A percentile compares a stretch with the other conserved stretches of the same genome.
These are phyloP conservation scores for Otis tarda DNA, from an alignment of 2,113 vertebrate genomes.

Conservation along the genomic window DNA sequence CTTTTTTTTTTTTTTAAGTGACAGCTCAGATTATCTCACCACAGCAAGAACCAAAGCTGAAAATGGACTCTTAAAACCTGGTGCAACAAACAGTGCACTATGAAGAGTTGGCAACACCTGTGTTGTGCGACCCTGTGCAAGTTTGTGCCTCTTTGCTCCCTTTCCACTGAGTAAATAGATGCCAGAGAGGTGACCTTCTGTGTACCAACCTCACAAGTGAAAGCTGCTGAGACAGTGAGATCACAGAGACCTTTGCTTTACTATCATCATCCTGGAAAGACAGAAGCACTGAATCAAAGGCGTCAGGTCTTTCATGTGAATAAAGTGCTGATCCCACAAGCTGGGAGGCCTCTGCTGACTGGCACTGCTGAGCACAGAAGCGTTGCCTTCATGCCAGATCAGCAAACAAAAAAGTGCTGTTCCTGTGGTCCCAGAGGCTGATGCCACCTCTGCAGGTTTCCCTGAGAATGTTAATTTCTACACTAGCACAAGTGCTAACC, in stretches of 20 bases:
- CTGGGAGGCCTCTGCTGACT: conserved; percentile 27
- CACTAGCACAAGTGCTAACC: background rate
- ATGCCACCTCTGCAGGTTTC: background rate
- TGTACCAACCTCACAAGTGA: conserved; percentile 6
- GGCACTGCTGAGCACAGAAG: background rate
- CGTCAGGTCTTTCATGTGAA: conserved; percentile 48
- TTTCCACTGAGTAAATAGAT: conserved; percentile 27
- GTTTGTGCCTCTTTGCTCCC: conserved; percentile 12
- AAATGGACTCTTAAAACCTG: background rate
- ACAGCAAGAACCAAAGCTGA: background rate
- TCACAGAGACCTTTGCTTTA: conserved; percentile 59
- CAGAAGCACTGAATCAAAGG: conserved; percentile 46
- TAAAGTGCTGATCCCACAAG: conserved; percentile 46
- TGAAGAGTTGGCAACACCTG: background rate
- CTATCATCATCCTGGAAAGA: conserved; percentile 57
- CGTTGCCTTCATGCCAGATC: conserved; percentile 1
- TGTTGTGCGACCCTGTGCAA: background rate
- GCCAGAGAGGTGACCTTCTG: background rate
- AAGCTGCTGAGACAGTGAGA: conserved; percentile 54
- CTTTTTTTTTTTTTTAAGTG: background rate
- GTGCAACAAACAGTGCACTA: background rate
- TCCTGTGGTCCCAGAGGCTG: background rate
- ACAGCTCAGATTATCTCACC: background rate
- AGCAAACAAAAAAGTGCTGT: conserved; percentile 28
- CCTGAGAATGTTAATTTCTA: background rate